Percentiles rank a stretch among this genome's conserved stretches.
These are phyloP conservation scores for Apodemia mormo DNA, from an alignment of 2,888 invertebrate genomes.

Conservation along the genomic window DNA sequence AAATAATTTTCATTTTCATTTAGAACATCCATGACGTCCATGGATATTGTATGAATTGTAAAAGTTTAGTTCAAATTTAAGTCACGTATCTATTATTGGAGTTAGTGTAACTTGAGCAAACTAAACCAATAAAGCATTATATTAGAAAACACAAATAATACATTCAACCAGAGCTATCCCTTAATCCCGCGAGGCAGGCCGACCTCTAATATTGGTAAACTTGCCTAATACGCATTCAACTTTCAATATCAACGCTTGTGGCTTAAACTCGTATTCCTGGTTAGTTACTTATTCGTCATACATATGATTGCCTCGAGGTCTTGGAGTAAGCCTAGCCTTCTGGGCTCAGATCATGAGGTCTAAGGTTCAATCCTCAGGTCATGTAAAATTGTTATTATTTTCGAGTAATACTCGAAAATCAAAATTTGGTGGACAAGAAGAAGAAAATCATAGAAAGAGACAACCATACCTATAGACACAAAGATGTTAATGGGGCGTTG, in stretches of 20 bases:
- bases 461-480: too few relatives aligned
- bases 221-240: background rate
- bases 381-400: too few relatives aligned
- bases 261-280: background rate
- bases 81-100: background rate
- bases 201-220: background rate
- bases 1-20: too few relatives aligned
- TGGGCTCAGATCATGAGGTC: background rate
- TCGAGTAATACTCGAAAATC: too few relatives aligned
- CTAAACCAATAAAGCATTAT: conserved; percentile 13
- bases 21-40: too few relatives aligned
- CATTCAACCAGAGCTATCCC: background rate
- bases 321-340: background rate
- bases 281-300: background rate
- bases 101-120: background rate
- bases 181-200: conserved; percentile 1
- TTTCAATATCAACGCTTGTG: background rate
- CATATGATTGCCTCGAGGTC: background rate
- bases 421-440: too few relatives aligned
- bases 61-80: background rate
- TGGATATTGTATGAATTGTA: background rate
- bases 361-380: too few relatives aligned
- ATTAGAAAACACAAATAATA: conserved; percentile 14
- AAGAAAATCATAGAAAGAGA: too few relatives aligned
- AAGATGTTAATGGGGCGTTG: too few relatives aligned